Percentiles rank a stretch among this genome's conserved stretches.
Evolutionary conservation across 2,113 vertebrate genomes (phyloP).

Genomic region (western clawed frog (Xenopus tropicalis)): UCB_Xtro_10.0 CM004443.2:171753001-171753500

Average conservation of each 20-base stretch:
- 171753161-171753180: no score
- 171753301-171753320: slow-evolving; percentile 8
- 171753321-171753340: slow-evolving; percentile 16
- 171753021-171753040: no score
- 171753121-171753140: no score
- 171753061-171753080: no score
- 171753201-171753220: no score
- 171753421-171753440: slow-evolving; percentile 9
- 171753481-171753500: slow-evolving; percentile 8
- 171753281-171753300: not conserved
- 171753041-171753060: no score
- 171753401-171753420: slow-evolving; percentile 16
- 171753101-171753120: no score
- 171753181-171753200: no score
- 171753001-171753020: no score
- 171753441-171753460: slow-evolving; percentile 14
- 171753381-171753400: slow-evolving; percentile 24
- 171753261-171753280: not conserved
- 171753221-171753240: not conserved
- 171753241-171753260: not conserved
- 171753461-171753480: not conserved
- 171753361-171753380: slow-evolving; percentile 31
- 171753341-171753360: slow-evolving; percentile 12
- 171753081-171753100: no score
- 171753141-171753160: no score